phyloP scores from a whole-genome alignment of 2,113 vertebrate genomes.

The Lota lota region DNA sequence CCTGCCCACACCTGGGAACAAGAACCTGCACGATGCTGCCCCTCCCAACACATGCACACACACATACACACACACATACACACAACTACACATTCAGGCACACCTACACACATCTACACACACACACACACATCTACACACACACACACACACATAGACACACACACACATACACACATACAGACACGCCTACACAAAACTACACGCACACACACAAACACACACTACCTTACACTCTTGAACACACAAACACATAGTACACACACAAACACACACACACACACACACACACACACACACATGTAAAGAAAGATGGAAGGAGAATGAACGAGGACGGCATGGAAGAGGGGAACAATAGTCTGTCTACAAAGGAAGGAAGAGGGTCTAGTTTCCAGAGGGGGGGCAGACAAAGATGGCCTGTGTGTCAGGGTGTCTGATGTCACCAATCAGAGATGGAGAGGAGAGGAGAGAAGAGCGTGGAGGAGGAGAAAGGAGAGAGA shows the following conservation, averaged over 20 bases:
- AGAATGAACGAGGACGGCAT: too few relatives aligned
- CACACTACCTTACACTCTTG: not conserved
- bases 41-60: not conserved
- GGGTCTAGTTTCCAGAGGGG: too few relatives aligned
- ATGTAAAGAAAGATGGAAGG: not conserved
- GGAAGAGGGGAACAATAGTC: too few relatives aligned
- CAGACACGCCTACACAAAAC: not conserved
- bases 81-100: not conserved
- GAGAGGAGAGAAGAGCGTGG: too few relatives aligned
- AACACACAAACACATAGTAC: not conserved
- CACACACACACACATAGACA: not conserved
- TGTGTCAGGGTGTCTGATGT: too few relatives aligned
- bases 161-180: not conserved
- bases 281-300: not conserved
- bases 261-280: not conserved
- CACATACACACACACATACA: not conserved
- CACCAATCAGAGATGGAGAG: too few relatives aligned
- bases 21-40: too few relatives aligned
- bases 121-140: not conserved
- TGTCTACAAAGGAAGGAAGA: too few relatives aligned
- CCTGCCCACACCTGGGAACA: not conserved
- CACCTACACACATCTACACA: not conserved
- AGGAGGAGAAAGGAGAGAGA: constrained; percentile 3
- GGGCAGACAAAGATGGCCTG: too few relatives aligned
- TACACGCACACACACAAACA: not conserved